Conservation (phyloP, 2,888 invertebrate genomes). For the Hydropsyche betteni region DNA sequence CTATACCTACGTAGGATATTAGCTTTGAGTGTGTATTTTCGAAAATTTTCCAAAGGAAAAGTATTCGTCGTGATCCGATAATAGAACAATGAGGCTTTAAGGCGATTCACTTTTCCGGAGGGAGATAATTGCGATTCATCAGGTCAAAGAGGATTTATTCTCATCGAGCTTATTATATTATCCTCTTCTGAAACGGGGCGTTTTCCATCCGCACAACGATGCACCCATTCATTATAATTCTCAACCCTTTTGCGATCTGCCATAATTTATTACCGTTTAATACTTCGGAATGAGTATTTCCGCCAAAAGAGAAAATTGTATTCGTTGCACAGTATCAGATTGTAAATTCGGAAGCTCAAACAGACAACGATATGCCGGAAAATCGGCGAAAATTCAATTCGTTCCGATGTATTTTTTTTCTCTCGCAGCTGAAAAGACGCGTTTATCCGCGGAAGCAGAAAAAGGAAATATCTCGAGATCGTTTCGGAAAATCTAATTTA, state of each 20-base stretch:
- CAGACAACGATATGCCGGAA: slow-evolving; percentile 7
- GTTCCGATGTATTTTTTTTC: background rate
- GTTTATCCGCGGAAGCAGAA: background rate
- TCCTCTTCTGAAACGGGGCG: slow-evolving; percentile 24
- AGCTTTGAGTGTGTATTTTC: slow-evolving; percentile 11
- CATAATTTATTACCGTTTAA: slow-evolving; percentile 10
- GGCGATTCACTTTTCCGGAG: slow-evolving; percentile 29
- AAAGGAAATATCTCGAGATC: slow-evolving; percentile 3
- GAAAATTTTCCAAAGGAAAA: slow-evolving; percentile 14
- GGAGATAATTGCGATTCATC: slow-evolving; percentile 24
- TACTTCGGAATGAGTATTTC: too few species aligned
- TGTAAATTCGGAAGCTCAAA: background rate
- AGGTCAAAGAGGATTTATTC: slow-evolving; percentile 31
- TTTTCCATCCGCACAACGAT: slow-evolving; percentile 2
- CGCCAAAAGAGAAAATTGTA: background rate
- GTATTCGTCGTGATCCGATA: slow-evolving; percentile 29
- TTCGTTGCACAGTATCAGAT: slow-evolving; percentile 1
- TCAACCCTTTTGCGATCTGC: background rate
- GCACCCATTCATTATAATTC: slow-evolving; percentile 26
- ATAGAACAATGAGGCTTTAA: slow-evolving; percentile 18
- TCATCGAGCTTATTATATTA: slow-evolving; percentile 32
- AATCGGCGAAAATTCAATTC: slow-evolving; percentile 25
- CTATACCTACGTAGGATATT: background rate
- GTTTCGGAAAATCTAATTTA: slow-evolving; percentile 22
- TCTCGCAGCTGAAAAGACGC: slow-evolving; percentile 1